Evolutionary conservation across 2,888 invertebrate genomes (phyloP).

Genomic region (Urechis unicinctus): DNA sequence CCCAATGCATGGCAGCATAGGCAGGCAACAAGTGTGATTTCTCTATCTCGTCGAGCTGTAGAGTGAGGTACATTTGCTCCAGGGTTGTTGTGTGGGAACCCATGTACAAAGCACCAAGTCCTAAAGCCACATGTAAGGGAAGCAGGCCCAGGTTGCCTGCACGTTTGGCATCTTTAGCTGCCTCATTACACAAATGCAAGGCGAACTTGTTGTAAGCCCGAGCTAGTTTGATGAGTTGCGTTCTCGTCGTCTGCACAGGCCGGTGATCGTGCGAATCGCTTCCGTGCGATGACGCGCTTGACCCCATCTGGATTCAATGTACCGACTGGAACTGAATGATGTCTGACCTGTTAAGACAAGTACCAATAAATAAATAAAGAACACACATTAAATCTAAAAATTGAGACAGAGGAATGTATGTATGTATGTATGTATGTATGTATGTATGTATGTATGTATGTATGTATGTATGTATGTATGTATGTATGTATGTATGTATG

Average conservation of each 20-base stretch:
- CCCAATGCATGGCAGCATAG: constrained; percentile 26
- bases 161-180: constrained; percentile 22
- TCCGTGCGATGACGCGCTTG: not conserved
- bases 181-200: constrained; percentile 23
- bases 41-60: constrained; percentile 20
- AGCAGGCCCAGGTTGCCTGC: constrained; percentile 21
- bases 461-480: no score
- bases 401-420: no score
- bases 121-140: constrained; percentile 21
- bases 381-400: no score
- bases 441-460: no score
- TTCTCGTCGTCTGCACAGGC: constrained; percentile 18
- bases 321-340: no score
- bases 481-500: no score
- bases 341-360: no score
- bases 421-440: no score
- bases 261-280: not conserved
- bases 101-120: constrained; percentile 21
- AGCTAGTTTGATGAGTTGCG: constrained; percentile 21
- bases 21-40: constrained; percentile 21
- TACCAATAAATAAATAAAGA: no score
- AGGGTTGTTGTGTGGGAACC: constrained; percentile 18
- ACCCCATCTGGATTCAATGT: not conserved
- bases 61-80: constrained; percentile 21
- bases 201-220: constrained; percentile 25